These are phyloP conservation scores for Sebastolobus alascanus DNA, from an alignment of 2,797 vertebrate species.

Conservation along the genomic window DNA sequence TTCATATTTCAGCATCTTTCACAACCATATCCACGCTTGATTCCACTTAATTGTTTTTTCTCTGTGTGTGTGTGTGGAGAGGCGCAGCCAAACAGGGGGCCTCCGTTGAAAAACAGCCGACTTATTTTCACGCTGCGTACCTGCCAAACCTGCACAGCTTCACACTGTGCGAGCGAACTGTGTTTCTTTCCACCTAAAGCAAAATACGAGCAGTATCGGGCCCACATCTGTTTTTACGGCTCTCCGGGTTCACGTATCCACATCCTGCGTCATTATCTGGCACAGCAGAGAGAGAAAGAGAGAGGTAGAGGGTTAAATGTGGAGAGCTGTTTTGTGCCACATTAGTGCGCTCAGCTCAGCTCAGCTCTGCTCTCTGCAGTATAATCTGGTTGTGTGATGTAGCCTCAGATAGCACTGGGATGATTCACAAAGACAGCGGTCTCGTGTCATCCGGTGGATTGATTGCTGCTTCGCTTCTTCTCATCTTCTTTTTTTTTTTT, in stretches of 20 bases:
- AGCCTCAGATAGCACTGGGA: slow-evolving; percentile 58
- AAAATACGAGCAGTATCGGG: slow-evolving; percentile 62
- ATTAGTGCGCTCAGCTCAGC: slow-evolving; percentile 31
- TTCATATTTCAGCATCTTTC: slow-evolving; percentile 41
- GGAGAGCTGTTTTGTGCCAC: slow-evolving; percentile 60
- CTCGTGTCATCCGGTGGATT: slow-evolving; percentile 71
- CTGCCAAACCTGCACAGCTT: slow-evolving; percentile 80
- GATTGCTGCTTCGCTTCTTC: slow-evolving; percentile 45
- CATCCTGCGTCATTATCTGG: slow-evolving; percentile 72
- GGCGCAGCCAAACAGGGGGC: slow-evolving; percentile 65
- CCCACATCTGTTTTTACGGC: slow-evolving; percentile 76
- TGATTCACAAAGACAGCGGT: slow-evolving; percentile 74
- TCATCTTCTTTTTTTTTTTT: slow-evolving; percentile 24
- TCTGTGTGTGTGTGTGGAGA: slow-evolving; percentile 43
- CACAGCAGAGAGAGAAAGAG: neutral
- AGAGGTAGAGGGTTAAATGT: slow-evolving; percentile 46
- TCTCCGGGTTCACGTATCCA: slow-evolving; percentile 68
- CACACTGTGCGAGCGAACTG: slow-evolving; percentile 64
- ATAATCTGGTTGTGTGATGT: slow-evolving; percentile 58
- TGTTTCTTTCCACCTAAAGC: slow-evolving; percentile 67
- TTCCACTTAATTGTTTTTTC: slow-evolving; percentile 35
- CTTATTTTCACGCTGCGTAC: slow-evolving; percentile 75
- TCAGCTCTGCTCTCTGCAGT: slow-evolving; percentile 38
- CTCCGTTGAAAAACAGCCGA: slow-evolving; percentile 70
- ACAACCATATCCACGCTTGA: slow-evolving; percentile 27